phyloP scores from a whole-genome alignment of 2,113 vertebrate species.

The Candoia aspera region DNA sequence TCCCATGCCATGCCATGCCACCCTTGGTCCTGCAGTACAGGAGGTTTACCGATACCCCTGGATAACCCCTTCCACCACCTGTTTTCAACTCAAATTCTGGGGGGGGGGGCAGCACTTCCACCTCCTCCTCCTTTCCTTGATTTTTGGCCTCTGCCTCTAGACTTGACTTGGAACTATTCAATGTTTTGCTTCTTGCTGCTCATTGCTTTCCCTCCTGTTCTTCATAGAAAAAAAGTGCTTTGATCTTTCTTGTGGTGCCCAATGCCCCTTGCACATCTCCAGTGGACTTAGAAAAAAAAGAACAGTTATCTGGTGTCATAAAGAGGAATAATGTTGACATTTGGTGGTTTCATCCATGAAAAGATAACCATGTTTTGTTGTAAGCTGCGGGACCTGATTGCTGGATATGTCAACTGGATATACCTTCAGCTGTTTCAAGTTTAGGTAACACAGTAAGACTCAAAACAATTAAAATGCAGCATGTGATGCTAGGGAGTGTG shows the following conservation, averaged over 20 bases:
- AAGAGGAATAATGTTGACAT: background rate
- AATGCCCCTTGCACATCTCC: background rate
- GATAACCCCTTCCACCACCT: background rate
- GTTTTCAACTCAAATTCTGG: background rate
- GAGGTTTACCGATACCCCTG: background rate
- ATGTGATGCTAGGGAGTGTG: background rate
- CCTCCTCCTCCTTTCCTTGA: background rate
- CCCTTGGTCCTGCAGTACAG: background rate
- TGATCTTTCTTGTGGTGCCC: background rate
- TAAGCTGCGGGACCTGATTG: background rate
- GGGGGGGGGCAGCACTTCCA: background rate
- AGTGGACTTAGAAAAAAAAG: background rate
- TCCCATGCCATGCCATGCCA: background rate
- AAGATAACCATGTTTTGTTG: background rate
- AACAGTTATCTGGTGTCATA: background rate
- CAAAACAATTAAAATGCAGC: background rate
- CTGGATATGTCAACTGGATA: background rate
- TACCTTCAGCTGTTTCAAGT: background rate
- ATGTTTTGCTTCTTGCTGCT: background rate
- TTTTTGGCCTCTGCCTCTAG: background rate
- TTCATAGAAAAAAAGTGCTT: background rate
- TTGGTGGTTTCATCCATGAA: background rate
- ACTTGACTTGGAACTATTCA: background rate
- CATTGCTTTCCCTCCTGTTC: background rate
- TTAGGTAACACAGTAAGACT: background rate